Conservation (phyloP, 2,797 vertebrate genomes). For the Delichon dasypus region DNA sequence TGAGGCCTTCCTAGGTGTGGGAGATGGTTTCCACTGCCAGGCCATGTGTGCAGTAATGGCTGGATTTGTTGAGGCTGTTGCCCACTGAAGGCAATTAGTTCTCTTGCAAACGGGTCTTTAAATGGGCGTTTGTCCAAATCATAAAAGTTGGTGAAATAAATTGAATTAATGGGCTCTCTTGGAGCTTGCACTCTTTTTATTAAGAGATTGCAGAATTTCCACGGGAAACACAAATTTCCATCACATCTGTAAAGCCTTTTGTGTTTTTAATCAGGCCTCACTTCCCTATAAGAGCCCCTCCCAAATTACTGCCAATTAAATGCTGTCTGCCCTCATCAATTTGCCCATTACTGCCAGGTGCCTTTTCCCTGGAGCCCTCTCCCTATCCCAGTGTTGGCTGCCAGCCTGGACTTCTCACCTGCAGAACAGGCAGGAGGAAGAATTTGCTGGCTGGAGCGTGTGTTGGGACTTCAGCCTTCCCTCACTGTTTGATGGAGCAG, state of each 20-base stretch:
- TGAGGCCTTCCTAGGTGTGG: background rate
- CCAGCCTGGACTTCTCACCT: conserved; percentile 29
- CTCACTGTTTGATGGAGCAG: accelerated
- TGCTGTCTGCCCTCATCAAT: conserved; percentile 40
- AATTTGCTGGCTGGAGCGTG: background rate
- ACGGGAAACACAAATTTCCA: conserved; percentile 33
- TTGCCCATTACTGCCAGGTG: background rate
- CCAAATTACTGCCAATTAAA: conserved; percentile 22
- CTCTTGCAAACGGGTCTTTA: background rate
- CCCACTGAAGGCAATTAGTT: background rate
- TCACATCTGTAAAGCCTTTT: background rate
- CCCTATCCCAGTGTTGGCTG: background rate
- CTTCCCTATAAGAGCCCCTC: background rate
- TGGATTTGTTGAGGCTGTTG: background rate
- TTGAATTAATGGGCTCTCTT: conserved; percentile 43
- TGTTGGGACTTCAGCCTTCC: background rate
- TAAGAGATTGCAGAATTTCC: conserved; percentile 18
- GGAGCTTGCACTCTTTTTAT: background rate
- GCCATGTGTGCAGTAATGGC: accelerated
- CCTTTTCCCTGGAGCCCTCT: background rate
- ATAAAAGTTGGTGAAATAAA: conserved; percentile 46
- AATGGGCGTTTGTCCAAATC: conserved; percentile 23
- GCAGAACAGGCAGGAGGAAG: background rate
- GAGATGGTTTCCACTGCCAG: background rate
- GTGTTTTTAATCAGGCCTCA: conserved; percentile 28